These are phyloP conservation scores for Sanderia malayensis DNA, from an alignment of 30 jellyfish, hydroid and myxozoan genomes.

Conservation along the genomic window DNA sequence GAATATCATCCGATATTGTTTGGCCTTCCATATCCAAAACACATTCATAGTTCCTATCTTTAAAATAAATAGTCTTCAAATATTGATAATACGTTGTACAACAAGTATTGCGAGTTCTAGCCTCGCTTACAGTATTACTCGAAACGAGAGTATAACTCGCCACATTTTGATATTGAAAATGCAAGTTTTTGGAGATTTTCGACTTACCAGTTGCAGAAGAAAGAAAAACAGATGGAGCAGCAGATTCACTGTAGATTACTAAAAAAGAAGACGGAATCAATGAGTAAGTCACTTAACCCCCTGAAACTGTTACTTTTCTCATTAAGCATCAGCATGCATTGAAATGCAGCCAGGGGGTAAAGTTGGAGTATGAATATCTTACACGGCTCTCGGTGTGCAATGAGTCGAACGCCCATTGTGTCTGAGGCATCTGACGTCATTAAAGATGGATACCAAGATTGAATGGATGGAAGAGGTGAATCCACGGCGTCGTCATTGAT, in stretches of 20 bases:
- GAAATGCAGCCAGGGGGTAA: too few species aligned
- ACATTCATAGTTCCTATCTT: constrained; percentile 56
- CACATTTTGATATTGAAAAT: too few species aligned
- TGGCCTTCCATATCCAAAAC: constrained; percentile 71
- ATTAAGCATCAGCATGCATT: too few species aligned
- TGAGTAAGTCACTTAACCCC: too few species aligned
- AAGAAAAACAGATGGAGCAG: constrained; percentile 51
- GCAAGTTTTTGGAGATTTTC: too few species aligned
- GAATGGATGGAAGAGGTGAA: constrained; percentile 67
- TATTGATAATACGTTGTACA: too few species aligned
- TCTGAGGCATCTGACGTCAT: constrained; percentile 70
- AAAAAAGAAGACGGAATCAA: constrained; percentile 5
- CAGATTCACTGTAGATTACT: constrained; percentile 49
- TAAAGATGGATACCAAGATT: constrained; percentile 70
- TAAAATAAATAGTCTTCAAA: neutral
- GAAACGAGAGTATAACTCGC: too few species aligned
- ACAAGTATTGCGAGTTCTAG: too few species aligned
- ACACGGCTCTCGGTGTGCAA: constrained; percentile 60
- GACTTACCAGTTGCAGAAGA: constrained; percentile 63
- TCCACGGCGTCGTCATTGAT: constrained; percentile 31
- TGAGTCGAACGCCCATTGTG: constrained; percentile 36
- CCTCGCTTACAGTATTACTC: too few species aligned
- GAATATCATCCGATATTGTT: constrained; percentile 21
- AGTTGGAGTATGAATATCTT: too few species aligned
- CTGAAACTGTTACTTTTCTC: too few species aligned